phyloP scores from a whole-genome alignment of 2,797 vertebrate species.

The Rhinella marina region DNA sequence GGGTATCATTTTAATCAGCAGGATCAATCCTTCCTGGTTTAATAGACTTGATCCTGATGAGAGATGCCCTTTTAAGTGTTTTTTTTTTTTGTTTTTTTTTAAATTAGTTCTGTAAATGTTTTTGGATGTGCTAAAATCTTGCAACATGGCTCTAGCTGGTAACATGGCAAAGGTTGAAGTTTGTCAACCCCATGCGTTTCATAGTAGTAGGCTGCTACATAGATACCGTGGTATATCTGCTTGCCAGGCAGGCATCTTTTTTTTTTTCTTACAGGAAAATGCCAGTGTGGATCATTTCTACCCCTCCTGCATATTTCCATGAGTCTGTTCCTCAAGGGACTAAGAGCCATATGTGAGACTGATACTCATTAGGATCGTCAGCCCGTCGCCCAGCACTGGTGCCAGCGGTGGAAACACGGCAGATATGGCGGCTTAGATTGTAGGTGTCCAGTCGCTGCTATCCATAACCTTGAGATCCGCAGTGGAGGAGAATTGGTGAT shows the following conservation, averaged over 20 bases:
- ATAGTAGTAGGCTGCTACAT: neutral
- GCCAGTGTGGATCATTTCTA: neutral
- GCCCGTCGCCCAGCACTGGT: neutral
- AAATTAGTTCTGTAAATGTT: neutral
- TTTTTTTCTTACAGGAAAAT: neutral
- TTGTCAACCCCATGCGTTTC: neutral
- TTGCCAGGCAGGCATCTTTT: neutral
- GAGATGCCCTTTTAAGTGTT: too few species aligned
- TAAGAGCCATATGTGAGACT: neutral
- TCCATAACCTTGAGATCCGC: neutral
- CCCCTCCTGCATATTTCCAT: neutral
- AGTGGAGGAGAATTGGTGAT: neutral
- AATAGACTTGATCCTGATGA: too few species aligned
- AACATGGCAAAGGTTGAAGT: neutral
- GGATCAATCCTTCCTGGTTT: too few species aligned
- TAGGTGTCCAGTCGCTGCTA: neutral
- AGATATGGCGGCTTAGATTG: neutral
- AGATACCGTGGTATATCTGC: too few species aligned
- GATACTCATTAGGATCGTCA: slow-evolving; percentile 5
- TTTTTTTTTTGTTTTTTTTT: too few species aligned
- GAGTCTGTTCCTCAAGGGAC: neutral
- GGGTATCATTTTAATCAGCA: too few species aligned
- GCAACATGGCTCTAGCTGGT: too few species aligned
- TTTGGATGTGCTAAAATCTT: neutral
- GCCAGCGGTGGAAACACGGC: neutral